Conservation (phyloP, 2,797 vertebrate species). For the Gymnoscopelus microlampas region DNA sequence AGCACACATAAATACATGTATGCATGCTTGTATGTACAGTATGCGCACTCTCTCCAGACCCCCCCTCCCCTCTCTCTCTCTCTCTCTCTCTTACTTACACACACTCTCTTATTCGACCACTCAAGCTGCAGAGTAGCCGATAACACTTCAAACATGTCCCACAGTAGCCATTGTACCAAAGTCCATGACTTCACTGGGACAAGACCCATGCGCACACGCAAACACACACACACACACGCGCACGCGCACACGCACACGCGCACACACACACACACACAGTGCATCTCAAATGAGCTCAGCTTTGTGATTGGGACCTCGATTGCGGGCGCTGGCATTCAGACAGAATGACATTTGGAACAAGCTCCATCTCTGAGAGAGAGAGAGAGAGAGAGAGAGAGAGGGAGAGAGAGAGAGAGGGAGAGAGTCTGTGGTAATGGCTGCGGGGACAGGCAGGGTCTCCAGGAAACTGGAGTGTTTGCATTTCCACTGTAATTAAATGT, state of each 20-base stretch:
- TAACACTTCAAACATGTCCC: conserved; percentile 47
- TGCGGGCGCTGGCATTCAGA: conserved; percentile 20
- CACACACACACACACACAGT: neutral
- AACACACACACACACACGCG: neutral
- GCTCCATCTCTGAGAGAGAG: neutral
- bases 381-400: neutral
- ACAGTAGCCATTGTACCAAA: conserved; percentile 40
- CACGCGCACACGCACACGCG: neutral
- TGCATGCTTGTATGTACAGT: neutral
- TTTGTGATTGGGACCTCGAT: conserved; percentile 12
- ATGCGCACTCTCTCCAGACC: neutral
- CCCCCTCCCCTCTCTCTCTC: no score
- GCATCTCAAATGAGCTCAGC: conserved; percentile 24
- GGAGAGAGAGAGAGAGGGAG: conserved; percentile 3
- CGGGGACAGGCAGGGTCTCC: conserved; percentile 41
- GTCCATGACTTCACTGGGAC: conserved; percentile 29
- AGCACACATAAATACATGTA: neutral
- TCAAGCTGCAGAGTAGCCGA: conserved; percentile 35
- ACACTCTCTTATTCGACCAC: conserved; percentile 35
- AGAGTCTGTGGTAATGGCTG: conserved; percentile 8
- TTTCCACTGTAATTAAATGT: conserved; percentile 50
- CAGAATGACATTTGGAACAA: conserved; percentile 19
- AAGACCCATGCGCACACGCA: conserved; percentile 7
- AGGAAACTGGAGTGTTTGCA: conserved; percentile 51
- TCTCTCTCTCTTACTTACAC: conserved; percentile 1